Percentiles rank a stretch among this genome's conserved stretches.
Conservation (phyloP, 2,797 vertebrate genomes). For the Pseudochromis fuscus region DNA sequence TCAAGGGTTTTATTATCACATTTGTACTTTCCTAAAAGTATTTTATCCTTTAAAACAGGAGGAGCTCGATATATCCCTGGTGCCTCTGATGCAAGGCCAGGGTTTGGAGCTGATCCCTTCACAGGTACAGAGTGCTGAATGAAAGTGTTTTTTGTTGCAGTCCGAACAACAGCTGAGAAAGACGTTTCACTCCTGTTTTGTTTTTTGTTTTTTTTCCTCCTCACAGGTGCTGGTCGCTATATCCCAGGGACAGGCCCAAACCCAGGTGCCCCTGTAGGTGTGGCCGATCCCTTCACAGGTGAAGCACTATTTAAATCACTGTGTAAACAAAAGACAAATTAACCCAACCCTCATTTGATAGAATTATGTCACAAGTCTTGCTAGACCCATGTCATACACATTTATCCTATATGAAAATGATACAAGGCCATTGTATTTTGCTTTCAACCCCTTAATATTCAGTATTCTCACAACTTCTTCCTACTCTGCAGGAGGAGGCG, state of each 20-base stretch:
- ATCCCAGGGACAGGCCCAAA: slow-evolving; percentile 78
- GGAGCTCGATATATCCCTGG: slow-evolving; percentile 93
- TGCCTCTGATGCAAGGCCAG: slow-evolving; percentile 69
- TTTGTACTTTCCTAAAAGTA: background rate
- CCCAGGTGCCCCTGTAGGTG: slow-evolving; percentile 57
- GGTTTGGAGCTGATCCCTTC: slow-evolving; percentile 89
- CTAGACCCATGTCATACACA: no score
- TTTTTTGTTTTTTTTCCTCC: background rate
- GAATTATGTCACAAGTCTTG: background rate
- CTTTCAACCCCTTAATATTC: background rate
- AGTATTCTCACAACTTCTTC: background rate
- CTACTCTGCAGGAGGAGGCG: slow-evolving; percentile 83
- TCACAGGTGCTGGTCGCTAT: slow-evolving; percentile 88
- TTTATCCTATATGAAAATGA: background rate
- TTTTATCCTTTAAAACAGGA: slow-evolving; percentile 78
- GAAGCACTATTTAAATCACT: slow-evolving; percentile 4
- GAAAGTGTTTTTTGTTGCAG: background rate
- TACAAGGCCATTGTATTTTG: background rate
- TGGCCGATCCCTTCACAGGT: slow-evolving; percentile 86
- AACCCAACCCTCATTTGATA: background rate
- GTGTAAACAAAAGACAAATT: background rate
- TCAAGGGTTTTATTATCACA: no score
- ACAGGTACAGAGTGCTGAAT: slow-evolving; percentile 84
- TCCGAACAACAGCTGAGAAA: background rate
- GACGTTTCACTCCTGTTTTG: background rate